Evolutionary conservation across 1,140 invertebrate species (phyloP).

Genomic region (Cotesia glomerata): DNA sequence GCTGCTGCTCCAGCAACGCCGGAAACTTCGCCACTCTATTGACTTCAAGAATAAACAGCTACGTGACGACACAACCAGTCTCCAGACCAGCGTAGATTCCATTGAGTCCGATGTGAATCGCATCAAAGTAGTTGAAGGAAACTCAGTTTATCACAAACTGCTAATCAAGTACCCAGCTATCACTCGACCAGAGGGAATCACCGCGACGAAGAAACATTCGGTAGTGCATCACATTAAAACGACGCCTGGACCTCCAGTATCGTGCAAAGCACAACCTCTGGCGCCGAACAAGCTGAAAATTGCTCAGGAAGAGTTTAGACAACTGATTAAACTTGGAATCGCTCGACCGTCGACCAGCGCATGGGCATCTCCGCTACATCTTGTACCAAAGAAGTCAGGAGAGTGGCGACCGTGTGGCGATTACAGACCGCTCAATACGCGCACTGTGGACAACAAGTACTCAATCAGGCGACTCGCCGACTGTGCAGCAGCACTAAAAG

Average conservation of each 20-base stretch:
- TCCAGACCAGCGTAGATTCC: too few species aligned
- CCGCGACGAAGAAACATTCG: not conserved
- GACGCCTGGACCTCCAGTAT: not conserved
- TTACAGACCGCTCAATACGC: constrained; percentile 50
- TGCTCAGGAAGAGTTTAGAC: constrained; percentile 39
- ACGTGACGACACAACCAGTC: too few species aligned
- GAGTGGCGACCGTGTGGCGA: constrained; percentile 52
- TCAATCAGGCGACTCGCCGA: constrained; percentile 44
- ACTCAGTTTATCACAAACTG: too few species aligned
- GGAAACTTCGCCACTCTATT: too few species aligned
- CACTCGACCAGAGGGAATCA: too few species aligned
- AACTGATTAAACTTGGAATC: constrained; percentile 39
- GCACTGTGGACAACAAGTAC: constrained; percentile 49
- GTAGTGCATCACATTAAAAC: not conserved
- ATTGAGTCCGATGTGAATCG: too few species aligned
- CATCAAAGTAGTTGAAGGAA: too few species aligned
- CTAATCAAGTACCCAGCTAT: too few species aligned
- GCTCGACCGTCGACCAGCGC: constrained; percentile 47
- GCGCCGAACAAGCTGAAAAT: constrained; percentile 31
- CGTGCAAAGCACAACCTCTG: constrained; percentile 22
- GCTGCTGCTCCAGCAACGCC: too few species aligned
- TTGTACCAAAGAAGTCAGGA: constrained; percentile 53
- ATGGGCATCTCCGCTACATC: constrained; percentile 54
- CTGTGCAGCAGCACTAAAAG: not conserved
- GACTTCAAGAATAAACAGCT: too few species aligned